Percentiles rank a stretch among this genome's conserved stretches.
phyloP scores from a whole-genome alignment of 2,888 invertebrate genomes.

The Heterodera filipjevi region DNA sequence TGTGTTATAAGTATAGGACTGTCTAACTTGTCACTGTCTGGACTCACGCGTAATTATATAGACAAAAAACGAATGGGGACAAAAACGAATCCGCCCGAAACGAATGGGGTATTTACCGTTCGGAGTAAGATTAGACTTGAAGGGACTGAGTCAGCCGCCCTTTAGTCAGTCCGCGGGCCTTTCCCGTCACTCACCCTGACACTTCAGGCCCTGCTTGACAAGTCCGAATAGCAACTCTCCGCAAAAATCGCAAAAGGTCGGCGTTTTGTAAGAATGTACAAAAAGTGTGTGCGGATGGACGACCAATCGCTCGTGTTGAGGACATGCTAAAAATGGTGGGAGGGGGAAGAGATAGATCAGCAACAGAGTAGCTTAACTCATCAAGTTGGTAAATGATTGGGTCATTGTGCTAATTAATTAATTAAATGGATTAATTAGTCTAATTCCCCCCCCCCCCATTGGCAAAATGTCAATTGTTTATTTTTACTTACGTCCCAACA shows the following conservation, averaged over 20 bases:
- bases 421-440: background rate
- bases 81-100: no score
- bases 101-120: no score
- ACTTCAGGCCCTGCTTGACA: conserved; percentile 96
- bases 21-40: no score
- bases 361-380: no score
- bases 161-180: background rate
- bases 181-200: conserved; percentile 78
- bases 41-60: no score
- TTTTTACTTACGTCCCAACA: conserved; percentile 26
- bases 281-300: conserved; percentile 85
- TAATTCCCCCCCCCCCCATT: background rate
- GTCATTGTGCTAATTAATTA: no score
- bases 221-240: conserved; percentile 98
- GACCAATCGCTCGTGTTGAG: conserved; percentile 68
- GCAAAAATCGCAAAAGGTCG: conserved; percentile 99
- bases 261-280: conserved; percentile 97
- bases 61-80: no score
- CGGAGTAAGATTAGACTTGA: no score
- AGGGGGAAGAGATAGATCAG: background rate
- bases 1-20: no score
- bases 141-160: background rate
- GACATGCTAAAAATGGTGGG: conserved; percentile 66
- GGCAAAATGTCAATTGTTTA: background rate
- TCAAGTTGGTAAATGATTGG: no score